Base-by-base conservation (phyloP, 2,888 invertebrate species). In the Cephus rjabovi region DNA sequence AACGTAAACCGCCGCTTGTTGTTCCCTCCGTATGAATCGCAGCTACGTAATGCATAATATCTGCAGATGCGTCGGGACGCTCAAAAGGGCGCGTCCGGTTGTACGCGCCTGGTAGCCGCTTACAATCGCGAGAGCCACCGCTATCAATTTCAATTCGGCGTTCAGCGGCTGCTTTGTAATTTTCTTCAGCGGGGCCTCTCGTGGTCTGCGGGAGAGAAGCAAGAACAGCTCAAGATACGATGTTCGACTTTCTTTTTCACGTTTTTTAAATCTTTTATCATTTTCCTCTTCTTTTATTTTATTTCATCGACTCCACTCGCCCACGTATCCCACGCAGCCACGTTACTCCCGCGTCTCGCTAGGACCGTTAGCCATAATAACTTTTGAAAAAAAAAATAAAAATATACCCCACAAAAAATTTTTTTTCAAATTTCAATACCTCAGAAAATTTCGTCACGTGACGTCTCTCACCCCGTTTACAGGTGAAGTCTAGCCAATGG, bases 131-230 rank as follows among this genome's bases (percentile, higher is more conserved):
- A 34, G 71, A 76, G 73, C 75, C 79, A 81, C 81, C 79, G 84
- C 85, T 86, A 87, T 87, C 85, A 85, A 85, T 86, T 86, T 86
- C 82, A 85, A 84, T 84, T 86, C 84, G 84, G 81, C 75, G 79
- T 81, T 81, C 82, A 56, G 77, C 80, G 81, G 80, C 80, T 79
- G 82, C 84, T 83, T 83, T 83, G 83, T 81, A 81, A 80, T 79
- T 76, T 79, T 79, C 80, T 82, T 81, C 56, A 23, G 75, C 76
- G 31, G 71, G 12, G 71, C 71, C 71, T 56, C 56, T 56, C 56
- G 6, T 56, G 75, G 80, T 80, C 78, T 80, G 75, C 77, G 77
- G 81, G 77, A 74, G 74, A 74, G 78, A 81, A 83, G 81, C 81
- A 81, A 81, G 84, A 80, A 79, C 81, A 70, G 80, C 34, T 77